Percentiles rank a stretch among this genome's conserved stretches.
Evolutionary conservation across 2,888 invertebrate genomes (phyloP).

Genomic region (Alloplasta piceator): DNA sequence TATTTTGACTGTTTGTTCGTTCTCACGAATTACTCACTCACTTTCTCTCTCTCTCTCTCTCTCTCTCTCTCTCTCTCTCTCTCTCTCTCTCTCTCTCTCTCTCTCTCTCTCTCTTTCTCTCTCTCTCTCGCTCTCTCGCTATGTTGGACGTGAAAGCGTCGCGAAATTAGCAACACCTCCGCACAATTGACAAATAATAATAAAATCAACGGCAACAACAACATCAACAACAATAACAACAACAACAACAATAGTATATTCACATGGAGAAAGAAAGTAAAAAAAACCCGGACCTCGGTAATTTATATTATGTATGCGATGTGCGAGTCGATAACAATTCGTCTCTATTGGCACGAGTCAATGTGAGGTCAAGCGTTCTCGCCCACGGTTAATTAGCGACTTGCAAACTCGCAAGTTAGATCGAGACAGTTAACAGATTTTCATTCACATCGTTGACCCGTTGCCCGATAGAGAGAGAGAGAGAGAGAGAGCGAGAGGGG

Average conservation of each 20-base stretch:
- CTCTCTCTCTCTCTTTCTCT: background rate
- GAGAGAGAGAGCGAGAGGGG: slow-evolving; percentile 3
- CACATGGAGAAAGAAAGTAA: slow-evolving; percentile 19
- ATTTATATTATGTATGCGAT: slow-evolving; percentile 79
- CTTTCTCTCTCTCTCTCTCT: too few species aligned
- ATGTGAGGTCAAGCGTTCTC: slow-evolving; percentile 81
- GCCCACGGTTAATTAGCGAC: slow-evolving; percentile 81
- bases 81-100: too few species aligned
- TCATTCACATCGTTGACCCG: slow-evolving; percentile 81
- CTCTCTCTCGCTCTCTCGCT: too few species aligned
- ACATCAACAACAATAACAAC: background rate
- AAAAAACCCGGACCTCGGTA: slow-evolving; percentile 42
- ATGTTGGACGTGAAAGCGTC: background rate
- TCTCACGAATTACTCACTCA: too few species aligned
- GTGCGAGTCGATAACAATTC: slow-evolving; percentile 79
- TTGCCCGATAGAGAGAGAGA: slow-evolving; percentile 29
- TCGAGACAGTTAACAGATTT: slow-evolving; percentile 76
- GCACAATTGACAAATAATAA: background rate
- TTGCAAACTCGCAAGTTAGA: slow-evolving; percentile 67
- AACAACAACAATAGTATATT: background rate
- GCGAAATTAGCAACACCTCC: background rate
- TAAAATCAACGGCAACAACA: background rate
- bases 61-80: too few species aligned
- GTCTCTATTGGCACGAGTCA: slow-evolving; percentile 80
- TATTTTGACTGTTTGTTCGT: too few species aligned